Base-by-base conservation (phyloP, 2,888 invertebrate genomes). In the Germaria angustata region DNA sequence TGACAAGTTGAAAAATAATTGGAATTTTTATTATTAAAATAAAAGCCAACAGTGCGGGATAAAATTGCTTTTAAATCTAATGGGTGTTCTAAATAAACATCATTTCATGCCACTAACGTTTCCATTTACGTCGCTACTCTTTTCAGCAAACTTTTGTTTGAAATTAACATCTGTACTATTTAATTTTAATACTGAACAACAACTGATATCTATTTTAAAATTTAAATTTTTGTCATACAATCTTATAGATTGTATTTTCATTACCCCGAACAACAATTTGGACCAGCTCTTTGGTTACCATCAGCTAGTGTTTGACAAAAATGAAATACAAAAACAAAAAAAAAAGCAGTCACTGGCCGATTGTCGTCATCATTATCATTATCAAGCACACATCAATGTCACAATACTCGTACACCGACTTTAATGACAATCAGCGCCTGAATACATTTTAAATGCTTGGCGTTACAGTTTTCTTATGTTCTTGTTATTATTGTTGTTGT, bases 321-420 rank as follows among this genome's bases (percentile, higher is more conserved):
- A 34, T 24, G 46, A 20, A 8, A 51, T n/a, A 15, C 9, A 11
- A 49, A 13, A 8, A 8, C 15, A 5, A 57, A 34, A n/a, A 57
- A 28, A 76, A 15, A 11, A 6, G 46, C 59, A 73, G 66, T 59
- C 51, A 73, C 28, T 68, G 72, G 79, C 28, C 79, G 79, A 63
- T 78, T 78, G 78, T 68, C 41, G 68, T 68, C 78, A 81, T 81
- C 66, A 78, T 77, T 66, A 77, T 76, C 81, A 81, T 77, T 78
- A 79, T 69, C 72, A 69, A 55, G 53, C 82, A 75, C 69, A 76
- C 75, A 83, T 78, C 82, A 83, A 79, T 78, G 76, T 79, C 82
- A 83, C 63, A 61, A 69, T 53, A 66, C 71, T 59, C 46, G 53
- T 75, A 53, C 75, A 76, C 68, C 75, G 59, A 46, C 65, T 79